These are phyloP conservation scores for Manis javanica DNA, from an alignment of 2,797 vertebrate species.

Conservation along the genomic window DNA sequence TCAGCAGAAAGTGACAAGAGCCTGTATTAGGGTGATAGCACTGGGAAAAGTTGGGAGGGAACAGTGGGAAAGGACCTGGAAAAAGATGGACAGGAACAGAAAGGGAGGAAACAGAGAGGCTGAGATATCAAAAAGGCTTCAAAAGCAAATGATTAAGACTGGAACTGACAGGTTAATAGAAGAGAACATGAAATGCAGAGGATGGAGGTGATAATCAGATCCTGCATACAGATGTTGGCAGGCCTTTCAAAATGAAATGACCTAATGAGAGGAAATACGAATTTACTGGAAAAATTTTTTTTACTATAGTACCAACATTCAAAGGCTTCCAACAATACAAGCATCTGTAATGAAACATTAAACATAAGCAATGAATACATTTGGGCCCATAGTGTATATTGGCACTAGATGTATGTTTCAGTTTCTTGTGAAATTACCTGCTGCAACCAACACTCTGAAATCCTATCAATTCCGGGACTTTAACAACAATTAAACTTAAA, in stretches of 20 bases:
- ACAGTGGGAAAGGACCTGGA: background rate
- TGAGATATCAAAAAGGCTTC: background rate
- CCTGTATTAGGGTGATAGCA: background rate
- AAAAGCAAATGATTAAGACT: background rate
- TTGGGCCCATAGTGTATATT: background rate
- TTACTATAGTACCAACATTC: background rate
- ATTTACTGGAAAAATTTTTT: background rate
- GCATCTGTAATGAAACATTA: background rate
- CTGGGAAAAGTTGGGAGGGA: background rate
- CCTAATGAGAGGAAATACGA: background rate
- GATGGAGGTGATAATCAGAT: background rate
- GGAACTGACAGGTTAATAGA: background rate
- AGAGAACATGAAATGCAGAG: background rate
- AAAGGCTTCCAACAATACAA: background rate
- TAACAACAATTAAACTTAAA: background rate
- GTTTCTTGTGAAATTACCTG: background rate
- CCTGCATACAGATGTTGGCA: background rate
- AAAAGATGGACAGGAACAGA: background rate
- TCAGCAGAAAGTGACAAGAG: background rate
- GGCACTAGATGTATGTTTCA: background rate
- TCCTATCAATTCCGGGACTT: background rate
- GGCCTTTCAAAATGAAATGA: conserved; percentile 21
- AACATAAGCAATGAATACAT: background rate
- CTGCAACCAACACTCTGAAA: conserved; percentile 27
- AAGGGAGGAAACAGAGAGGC: background rate